These are phyloP conservation scores for Labeo rohita DNA, from an alignment of 2,113 vertebrate species.

Conservation along the genomic window DNA sequence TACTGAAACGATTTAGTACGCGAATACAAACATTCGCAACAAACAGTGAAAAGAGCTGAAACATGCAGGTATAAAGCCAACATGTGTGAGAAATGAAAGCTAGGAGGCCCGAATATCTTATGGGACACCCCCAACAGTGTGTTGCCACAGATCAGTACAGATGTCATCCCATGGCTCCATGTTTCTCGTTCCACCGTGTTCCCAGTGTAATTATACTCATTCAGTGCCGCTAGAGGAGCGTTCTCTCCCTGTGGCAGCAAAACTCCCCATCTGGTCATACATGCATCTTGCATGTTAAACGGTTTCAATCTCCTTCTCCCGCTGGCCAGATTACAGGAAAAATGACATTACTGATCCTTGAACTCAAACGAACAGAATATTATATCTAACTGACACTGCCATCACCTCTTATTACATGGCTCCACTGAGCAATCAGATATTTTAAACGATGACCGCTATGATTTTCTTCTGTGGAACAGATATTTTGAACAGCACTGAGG, in stretches of 20 bases:
- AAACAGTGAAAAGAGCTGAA: background rate
- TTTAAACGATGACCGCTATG: background rate
- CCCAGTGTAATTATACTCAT: conserved; percentile 65
- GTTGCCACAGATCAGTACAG: conserved; percentile 56
- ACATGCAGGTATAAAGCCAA: conserved; percentile 10
- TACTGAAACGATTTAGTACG: background rate
- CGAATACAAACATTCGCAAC: background rate
- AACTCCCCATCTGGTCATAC: conserved; percentile 60
- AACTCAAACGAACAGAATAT: background rate
- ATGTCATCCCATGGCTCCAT: conserved; percentile 54
- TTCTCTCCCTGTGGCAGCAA: conserved; percentile 39
- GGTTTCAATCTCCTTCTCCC: conserved; percentile 34
- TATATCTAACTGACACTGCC: conserved; percentile 2
- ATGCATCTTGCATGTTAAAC: conserved; percentile 54
- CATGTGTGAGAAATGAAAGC: background rate
- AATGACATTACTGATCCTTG: conserved; percentile 10
- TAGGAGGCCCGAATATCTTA: background rate
- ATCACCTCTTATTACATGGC: background rate
- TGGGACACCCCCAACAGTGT: conserved; percentile 36
- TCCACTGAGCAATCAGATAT: background rate
- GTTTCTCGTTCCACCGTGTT: conserved; percentile 62
- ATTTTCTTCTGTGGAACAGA: background rate
- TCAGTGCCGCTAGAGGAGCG: conserved; percentile 47
- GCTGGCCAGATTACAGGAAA: conserved; percentile 36
- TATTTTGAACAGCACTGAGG: background rate